A percentile compares a stretch with the other conserved stretches of the same genome.
These are phyloP conservation scores for Siniperca undulata DNA, from an alignment of 2,797 vertebrate genomes.

Conservation along the genomic window DNA sequence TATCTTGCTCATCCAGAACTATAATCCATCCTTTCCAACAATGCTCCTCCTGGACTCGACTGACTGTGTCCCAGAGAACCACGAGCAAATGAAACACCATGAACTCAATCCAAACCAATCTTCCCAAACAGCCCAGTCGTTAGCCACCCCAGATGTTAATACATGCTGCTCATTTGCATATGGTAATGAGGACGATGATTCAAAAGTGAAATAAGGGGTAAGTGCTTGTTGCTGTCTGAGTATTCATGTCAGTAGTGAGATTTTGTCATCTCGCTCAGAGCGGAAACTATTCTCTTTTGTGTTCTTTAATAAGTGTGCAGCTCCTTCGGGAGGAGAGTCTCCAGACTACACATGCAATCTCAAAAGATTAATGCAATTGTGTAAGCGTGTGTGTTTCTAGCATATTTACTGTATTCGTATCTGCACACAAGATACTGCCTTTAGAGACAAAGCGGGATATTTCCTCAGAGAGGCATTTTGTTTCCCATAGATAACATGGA, in stretches of 20 bases:
- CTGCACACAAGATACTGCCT: conserved; percentile 35
- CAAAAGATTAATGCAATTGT: conserved; percentile 50
- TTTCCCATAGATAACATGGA: conserved; percentile 41
- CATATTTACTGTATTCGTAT: conserved; percentile 29
- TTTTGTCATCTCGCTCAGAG: conserved; percentile 38
- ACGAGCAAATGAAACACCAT: conserved; percentile 35
- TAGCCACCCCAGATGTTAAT: conserved; percentile 60
- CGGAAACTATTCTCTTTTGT: conserved; percentile 54
- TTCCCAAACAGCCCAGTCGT: conserved; percentile 50
- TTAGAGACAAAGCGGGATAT: conserved; percentile 26
- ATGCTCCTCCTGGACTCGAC: conserved; percentile 25
- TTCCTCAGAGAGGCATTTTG: conserved; percentile 45
- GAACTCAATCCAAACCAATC: conserved; percentile 67
- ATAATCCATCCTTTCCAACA: conserved; percentile 58
- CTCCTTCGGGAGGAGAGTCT: conserved; percentile 36
- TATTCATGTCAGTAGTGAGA: conserved; percentile 34
- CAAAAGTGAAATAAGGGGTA: conserved; percentile 61
- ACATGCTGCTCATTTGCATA: conserved; percentile 71
- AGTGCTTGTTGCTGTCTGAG: conserved; percentile 45
- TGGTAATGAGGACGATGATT: conserved; percentile 71
- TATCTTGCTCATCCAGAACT: conserved; percentile 42
- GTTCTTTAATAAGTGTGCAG: conserved; percentile 45
- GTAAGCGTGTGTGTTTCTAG: conserved; percentile 26
- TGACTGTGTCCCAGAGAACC: conserved; percentile 24
- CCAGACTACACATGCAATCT: conserved; percentile 46